Conservation (phyloP, 2,888 invertebrate species). For the Actias luna region DNA sequence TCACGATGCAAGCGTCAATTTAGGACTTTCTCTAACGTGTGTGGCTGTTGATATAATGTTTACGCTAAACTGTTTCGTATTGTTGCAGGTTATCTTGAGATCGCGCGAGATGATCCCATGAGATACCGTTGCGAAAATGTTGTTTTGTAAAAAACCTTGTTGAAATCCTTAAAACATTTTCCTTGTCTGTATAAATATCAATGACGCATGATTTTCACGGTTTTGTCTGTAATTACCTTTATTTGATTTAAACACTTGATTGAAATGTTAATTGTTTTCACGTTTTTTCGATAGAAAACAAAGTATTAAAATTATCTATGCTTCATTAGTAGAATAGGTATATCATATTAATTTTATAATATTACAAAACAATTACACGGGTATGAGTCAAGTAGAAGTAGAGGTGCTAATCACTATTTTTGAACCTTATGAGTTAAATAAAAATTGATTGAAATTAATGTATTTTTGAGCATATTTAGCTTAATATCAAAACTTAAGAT, state of each 20-base stretch:
- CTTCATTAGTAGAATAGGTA: background rate
- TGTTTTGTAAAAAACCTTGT: slow-evolving; percentile 3
- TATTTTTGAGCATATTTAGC: no score
- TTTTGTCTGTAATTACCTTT: background rate
- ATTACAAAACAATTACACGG: background rate
- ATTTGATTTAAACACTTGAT: background rate
- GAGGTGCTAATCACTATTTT: no score
- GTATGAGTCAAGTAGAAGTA: background rate
- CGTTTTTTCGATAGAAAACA: background rate
- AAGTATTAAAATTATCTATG: background rate
- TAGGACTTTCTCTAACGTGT: slow-evolving; percentile 35
- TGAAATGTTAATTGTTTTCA: slow-evolving; percentile 2
- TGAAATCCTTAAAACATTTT: slow-evolving; percentile 9
- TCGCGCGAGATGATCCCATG: slow-evolving; percentile 17
- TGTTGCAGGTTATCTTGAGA: slow-evolving; percentile 21
- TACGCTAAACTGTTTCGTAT: slow-evolving; percentile 20
- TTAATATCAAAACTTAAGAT: no score
- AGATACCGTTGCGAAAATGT: slow-evolving; percentile 16
- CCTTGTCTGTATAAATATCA: slow-evolving; percentile 8
- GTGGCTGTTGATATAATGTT: slow-evolving; percentile 16
- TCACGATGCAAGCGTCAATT: slow-evolving; percentile 27
- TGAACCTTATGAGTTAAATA: no score
- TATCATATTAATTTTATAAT: background rate
- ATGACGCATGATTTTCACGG: background rate
- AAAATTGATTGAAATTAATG: no score